Evolutionary conservation across 2,113 vertebrate genomes (phyloP), one percentile per base, ranked within the genome.

Genomic region (Montifringilla adamsi): DNA sequence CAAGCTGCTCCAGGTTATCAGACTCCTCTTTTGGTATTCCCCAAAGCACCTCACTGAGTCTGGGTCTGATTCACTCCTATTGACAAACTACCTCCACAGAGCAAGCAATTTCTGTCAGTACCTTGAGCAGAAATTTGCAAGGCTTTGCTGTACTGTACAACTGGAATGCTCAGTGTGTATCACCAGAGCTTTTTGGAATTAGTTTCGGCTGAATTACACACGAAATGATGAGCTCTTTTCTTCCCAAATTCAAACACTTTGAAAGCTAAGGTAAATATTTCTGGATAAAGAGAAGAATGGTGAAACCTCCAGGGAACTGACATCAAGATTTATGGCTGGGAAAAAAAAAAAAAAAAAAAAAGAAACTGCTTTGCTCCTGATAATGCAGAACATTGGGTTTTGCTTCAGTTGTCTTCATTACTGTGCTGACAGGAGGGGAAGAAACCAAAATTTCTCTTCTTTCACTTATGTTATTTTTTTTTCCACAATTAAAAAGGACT

Each of bases 261-360:
- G 62, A 94, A 94, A 92, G 69, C 33, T 44, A 75, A 78, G 44
- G 49, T 82, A 95, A 81, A 78, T 94, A 81, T 72, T 89, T 94
- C 77, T 85, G 37, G 26, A 31, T 52, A 74, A 91, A 86, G 47
- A 60, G 39, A 82, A 88, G 80, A 83, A 73, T 56, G 60, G 89
- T 85, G 58, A 84, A 94, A 50, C 58, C 66, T 84, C n/a, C n/a
- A 69, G 53, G 69, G 41, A 89, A 64, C 10, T 66, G 62, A 35
- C n/a, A 66, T 10, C n/a, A 79, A 87, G 74, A 92, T 82, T 79
- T 87, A 79, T 69, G 33, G 39, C 31, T 87, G 24, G 10, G 43
- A 20, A 11, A 49, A 63, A 46, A 20, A 11, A 49, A 63, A 49
- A 67, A 49, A 49, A 67, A 49, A 30, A 30, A 74, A 83, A 74